Evolutionary conservation across 2,888 invertebrate genomes (phyloP).

Genomic region (Machimus atricapillus): DNA sequence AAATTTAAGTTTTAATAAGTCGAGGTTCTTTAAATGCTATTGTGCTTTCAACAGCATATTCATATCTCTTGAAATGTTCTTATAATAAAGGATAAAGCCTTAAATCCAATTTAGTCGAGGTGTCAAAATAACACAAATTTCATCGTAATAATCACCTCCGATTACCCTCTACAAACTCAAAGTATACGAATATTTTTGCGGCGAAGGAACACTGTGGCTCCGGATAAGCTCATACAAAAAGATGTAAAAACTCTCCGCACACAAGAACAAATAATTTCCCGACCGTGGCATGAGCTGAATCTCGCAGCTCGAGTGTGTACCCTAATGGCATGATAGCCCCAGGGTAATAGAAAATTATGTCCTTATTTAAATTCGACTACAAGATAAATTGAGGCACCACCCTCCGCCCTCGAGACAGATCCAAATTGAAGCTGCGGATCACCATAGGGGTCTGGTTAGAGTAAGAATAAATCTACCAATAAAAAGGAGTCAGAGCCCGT

Average conservation of each 20-base stretch:
- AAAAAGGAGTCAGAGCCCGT: constrained; percentile 33
- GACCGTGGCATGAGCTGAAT: neutral
- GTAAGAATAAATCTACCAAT: constrained; percentile 46
- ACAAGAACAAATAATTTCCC: constrained; percentile 1
- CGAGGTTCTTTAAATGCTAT: neutral
- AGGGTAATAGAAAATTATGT: constrained; percentile 49
- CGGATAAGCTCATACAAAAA: neutral
- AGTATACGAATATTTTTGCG: neutral
- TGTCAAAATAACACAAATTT: neutral
- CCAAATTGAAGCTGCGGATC: constrained; percentile 32
- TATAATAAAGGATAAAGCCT: neutral
- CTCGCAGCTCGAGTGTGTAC: neutral
- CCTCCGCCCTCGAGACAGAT: constrained; percentile 23
- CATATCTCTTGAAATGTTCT: neutral
- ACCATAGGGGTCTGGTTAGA: constrained; percentile 41
- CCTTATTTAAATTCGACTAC: constrained; percentile 48
- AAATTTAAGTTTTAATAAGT: neutral
- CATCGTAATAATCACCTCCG: neutral
- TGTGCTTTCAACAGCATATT: neutral
- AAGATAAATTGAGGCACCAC: constrained; percentile 37
- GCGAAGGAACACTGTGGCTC: neutral
- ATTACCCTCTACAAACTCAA: neutral
- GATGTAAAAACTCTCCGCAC: constrained; percentile 12
- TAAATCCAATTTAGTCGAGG: neutral
- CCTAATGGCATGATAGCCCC: constrained; percentile 33